Percentiles rank a stretch among this genome's conserved stretches.
phyloP scores from a whole-genome alignment of 64 coral and sea anemone species.

The Porites australiensis region DNA sequence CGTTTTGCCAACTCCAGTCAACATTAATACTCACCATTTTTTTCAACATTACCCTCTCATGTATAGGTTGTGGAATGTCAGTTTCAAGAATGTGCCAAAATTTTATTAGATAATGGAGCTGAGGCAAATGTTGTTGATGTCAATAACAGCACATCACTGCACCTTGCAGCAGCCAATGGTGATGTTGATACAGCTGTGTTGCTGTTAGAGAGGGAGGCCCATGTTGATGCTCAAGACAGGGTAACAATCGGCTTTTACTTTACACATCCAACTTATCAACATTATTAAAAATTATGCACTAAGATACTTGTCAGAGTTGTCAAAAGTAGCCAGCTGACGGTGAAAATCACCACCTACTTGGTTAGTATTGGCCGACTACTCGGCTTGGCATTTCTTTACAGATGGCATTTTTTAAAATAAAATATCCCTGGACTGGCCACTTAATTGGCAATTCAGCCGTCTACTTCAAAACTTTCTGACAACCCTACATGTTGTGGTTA shows the following conservation, averaged over 20 bases:
- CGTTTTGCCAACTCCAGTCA: no score
- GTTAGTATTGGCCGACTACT: no score
- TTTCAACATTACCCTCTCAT: not conserved
- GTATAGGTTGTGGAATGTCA: conserved; percentile 90
- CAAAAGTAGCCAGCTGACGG: no score
- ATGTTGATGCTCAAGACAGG: conserved; percentile 90
- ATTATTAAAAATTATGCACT: not conserved
- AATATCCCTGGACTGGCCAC: no score
- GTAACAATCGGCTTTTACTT: not conserved
- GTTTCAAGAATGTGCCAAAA: conserved; percentile 68
- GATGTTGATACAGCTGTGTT: conserved; percentile 86
- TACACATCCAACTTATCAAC: no score
- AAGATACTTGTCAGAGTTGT: no score
- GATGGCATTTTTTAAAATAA: no score
- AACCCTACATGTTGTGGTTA: no score
- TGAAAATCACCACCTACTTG: no score
- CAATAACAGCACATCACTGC: conserved; percentile 89
- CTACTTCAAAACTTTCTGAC: no score
- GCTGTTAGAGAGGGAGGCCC: conserved; percentile 83
- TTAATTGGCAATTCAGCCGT: no score
- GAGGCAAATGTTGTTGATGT: conserved; percentile 90
- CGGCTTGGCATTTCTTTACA: no score
- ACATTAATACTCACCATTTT: not conserved
- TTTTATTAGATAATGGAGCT: conserved; percentile 83
- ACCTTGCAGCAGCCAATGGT: conserved; percentile 96